Conservation (phyloP, 2,888 invertebrate species). For the Hypomecis atomaria region DNA sequence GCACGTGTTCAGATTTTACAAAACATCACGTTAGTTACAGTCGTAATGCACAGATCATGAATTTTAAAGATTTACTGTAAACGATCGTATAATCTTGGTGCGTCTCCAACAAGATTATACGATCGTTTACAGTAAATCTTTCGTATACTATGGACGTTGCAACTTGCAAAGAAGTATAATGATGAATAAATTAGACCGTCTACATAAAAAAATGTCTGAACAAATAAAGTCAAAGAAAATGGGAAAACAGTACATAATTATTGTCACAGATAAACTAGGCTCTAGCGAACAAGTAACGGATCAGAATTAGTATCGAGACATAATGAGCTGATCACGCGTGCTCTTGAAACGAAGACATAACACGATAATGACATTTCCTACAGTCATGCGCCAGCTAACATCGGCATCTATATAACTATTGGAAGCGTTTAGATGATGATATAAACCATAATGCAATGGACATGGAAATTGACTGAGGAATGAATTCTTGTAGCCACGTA, state of each 20-base stretch:
- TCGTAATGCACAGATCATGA: background rate
- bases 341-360: slow-evolving; percentile 1
- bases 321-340: slow-evolving; percentile 29
- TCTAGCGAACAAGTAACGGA: slow-evolving; percentile 1
- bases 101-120: too few species aligned
- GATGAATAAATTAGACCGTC: slow-evolving; percentile 13
- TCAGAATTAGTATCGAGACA: slow-evolving; percentile 21
- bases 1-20: too few species aligned
- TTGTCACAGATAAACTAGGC: too few species aligned
- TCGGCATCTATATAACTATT: too few species aligned
- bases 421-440: slow-evolving; percentile 24
- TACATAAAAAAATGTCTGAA: slow-evolving; percentile 10
- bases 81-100: too few species aligned
- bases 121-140: too few species aligned
- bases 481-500: too few species aligned
- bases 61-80: too few species aligned
- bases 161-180: background rate
- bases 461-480: too few species aligned
- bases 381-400: too few species aligned
- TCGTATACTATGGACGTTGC: too few species aligned
- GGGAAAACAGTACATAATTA: too few species aligned
- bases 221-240: background rate
- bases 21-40: background rate
- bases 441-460: slow-evolving; percentile 12
- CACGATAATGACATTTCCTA: background rate